Conservation (phyloP, 2,888 invertebrate species). For the Drosophila tripunctata region DNA sequence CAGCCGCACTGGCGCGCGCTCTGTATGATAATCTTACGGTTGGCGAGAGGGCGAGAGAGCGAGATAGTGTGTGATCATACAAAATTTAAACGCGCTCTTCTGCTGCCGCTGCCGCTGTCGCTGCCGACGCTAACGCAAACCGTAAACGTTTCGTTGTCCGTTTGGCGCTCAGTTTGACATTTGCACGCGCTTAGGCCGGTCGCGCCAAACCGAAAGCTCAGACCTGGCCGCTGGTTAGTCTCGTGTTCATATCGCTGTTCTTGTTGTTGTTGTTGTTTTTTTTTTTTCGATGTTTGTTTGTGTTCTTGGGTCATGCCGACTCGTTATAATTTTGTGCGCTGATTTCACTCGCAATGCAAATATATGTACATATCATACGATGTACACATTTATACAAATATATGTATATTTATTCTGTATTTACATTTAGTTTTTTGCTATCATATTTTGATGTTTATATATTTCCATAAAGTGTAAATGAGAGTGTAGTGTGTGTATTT, state of each 20-base stretch:
- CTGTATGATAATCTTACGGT: constrained; percentile 9
- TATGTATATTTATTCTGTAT: constrained; percentile 11
- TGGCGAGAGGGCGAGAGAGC: constrained; percentile 12
- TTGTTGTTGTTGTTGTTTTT: constrained; percentile 13
- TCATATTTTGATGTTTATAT: constrained; percentile 21
- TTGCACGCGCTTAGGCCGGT: constrained; percentile 76
- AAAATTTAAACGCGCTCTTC: constrained; percentile 17
- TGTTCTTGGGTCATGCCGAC: constrained; percentile 27
- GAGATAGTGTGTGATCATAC: constrained; percentile 26
- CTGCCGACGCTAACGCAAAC: constrained; percentile 9
- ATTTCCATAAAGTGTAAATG: not conserved
- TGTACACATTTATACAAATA: too few relatives aligned
- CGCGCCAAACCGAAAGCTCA: constrained; percentile 43
- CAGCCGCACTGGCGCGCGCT: constrained; percentile 41
- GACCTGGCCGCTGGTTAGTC: constrained; percentile 48
- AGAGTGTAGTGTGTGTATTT: constrained; percentile 5
- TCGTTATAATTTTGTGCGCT: constrained; percentile 53
- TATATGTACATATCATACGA: constrained; percentile 12
- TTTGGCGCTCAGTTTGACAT: constrained; percentile 74
- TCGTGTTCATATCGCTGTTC: constrained; percentile 30
- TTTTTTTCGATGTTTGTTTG: constrained; percentile 5
- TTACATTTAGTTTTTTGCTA: constrained; percentile 32
- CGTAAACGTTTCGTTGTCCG: constrained; percentile 44
- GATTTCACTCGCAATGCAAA: constrained; percentile 67
- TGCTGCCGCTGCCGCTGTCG: constrained; percentile 5